A percentile compares a stretch with the other conserved stretches of the same genome.
Conservation (phyloP, 1,140 invertebrate species). For the Camponotus vicinus region DNA sequence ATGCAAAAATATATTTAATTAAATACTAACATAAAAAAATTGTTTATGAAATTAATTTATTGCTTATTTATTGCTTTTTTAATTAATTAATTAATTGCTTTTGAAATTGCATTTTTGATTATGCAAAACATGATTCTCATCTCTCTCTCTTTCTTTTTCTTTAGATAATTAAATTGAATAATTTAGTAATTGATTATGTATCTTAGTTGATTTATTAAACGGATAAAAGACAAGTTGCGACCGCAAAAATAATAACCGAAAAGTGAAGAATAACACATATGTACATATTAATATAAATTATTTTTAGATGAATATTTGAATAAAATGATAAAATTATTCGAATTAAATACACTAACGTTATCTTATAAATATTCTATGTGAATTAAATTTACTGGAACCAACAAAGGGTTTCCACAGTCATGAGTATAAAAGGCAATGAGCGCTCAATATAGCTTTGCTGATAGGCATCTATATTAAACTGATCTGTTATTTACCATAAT, state of each 20-base stretch:
- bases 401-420: background rate
- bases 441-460: background rate
- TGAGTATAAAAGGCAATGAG: conserved; percentile 20
- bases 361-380: conserved; percentile 1
- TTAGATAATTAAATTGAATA: background rate
- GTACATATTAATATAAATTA: conserved; percentile 21
- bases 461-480: background rate
- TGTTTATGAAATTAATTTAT: background rate
- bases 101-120: background rate
- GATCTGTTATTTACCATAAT: background rate
- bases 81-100: background rate
- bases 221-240: background rate
- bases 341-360: conserved; percentile 38
- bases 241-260: background rate
- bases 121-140: background rate
- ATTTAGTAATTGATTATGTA: conserved; percentile 12
- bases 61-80: no score
- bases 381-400: conserved; percentile 33
- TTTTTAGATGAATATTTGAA: conserved; percentile 8
- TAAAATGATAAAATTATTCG: conserved; percentile 1
- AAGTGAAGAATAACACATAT: background rate
- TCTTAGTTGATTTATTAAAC: conserved; percentile 41
- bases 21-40: background rate
- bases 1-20: conserved; percentile 3
- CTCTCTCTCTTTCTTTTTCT: background rate